Conservation (phyloP, 1,140 invertebrate species). For the Pseudomyrmex concolor region DNA sequence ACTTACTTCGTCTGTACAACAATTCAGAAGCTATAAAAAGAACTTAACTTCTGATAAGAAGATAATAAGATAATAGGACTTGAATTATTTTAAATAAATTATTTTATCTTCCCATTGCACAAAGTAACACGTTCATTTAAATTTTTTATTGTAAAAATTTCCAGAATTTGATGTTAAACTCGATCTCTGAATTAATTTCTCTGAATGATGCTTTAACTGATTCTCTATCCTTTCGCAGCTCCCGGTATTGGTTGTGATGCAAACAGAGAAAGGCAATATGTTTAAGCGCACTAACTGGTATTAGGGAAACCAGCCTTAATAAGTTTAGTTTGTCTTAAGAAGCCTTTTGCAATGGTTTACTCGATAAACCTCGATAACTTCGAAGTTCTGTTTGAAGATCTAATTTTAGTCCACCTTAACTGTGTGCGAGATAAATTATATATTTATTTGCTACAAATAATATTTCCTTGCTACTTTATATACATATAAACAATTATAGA, state of each 20-base stretch:
- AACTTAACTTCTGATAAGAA: neutral
- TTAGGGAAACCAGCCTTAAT: neutral
- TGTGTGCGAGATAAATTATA: neutral
- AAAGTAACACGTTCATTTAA: no score
- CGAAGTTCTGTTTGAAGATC: neutral
- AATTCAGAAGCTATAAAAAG: neutral
- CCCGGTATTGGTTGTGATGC: neutral
- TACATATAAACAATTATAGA: no score
- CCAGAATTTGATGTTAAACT: no score
- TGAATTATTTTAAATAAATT: no score
- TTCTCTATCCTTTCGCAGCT: neutral
- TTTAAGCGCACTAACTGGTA: neutral
- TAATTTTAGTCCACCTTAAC: neutral
- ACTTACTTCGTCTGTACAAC: neutral
- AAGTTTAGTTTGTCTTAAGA: conserved; percentile 1
- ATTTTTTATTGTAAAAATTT: no score
- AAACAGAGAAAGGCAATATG: neutral
- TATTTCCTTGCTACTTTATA: neutral
- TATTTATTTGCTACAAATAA: neutral
- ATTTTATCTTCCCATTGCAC: no score
- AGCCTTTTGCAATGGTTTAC: neutral
- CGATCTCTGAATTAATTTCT: neutral
- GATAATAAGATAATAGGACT: no score
- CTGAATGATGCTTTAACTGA: neutral
- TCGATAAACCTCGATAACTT: neutral